Percentiles rank a stretch among this genome's conserved stretches.
Conservation (phyloP, 2,797 vertebrate genomes). For the Adrianichthys oophorus region DNA sequence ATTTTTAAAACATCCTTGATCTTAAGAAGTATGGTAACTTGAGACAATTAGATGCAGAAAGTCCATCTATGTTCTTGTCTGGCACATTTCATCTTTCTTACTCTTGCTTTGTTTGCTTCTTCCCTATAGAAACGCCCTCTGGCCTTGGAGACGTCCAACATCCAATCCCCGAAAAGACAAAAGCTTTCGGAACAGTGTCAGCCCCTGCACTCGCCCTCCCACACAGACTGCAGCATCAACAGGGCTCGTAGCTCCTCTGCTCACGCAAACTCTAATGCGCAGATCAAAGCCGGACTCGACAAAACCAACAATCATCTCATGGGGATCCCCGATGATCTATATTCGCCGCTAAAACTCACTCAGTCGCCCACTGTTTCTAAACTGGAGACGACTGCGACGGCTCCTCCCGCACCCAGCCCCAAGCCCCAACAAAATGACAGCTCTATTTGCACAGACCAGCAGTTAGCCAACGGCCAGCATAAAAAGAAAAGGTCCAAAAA, state of each 20-base stretch:
- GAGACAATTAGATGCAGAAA: constrained; percentile 1
- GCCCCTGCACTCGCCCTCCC: constrained; percentile 65
- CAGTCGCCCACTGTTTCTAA: constrained; percentile 55
- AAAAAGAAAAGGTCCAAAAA: constrained; percentile 83
- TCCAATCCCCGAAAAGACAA: constrained; percentile 78
- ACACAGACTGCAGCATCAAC: constrained; percentile 57
- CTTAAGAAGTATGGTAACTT: not conserved
- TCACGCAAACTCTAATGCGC: constrained; percentile 54
- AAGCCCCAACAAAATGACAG: constrained; percentile 52
- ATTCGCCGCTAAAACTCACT: constrained; percentile 66
- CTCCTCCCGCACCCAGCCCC: constrained; percentile 36
- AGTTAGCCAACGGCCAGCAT: constrained; percentile 70
- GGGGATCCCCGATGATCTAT: constrained; percentile 66
- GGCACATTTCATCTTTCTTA: constrained; percentile 4
- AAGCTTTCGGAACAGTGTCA: constrained; percentile 72
- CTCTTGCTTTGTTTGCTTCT: constrained; percentile 6
- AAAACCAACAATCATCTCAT: constrained; percentile 60
- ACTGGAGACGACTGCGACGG: constrained; percentile 53
- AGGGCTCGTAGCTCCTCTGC: constrained; percentile 50
- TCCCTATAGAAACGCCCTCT: constrained; percentile 78
- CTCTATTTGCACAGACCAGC: constrained; percentile 67
- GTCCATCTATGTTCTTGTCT: constrained; percentile 14
- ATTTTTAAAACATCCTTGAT: no score
- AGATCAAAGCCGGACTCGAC: constrained; percentile 69
- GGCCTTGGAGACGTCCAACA: constrained; percentile 66